Evolutionary conservation across 2,888 invertebrate genomes (phyloP).

Genomic region (Dryomyza anilis): DNA sequence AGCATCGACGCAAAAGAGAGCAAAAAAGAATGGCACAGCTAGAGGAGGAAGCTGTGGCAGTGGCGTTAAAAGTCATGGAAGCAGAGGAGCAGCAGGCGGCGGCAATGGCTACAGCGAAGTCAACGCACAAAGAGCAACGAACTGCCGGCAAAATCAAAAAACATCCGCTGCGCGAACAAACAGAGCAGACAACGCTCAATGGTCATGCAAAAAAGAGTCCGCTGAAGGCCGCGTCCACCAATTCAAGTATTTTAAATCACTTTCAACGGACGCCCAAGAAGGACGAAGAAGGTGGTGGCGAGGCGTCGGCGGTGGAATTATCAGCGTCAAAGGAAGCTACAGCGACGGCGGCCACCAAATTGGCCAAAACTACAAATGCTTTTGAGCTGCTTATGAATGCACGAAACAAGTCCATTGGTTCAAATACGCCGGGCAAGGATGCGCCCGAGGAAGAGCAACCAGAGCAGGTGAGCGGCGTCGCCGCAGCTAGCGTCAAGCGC

Average conservation of each 20-base stretch:
- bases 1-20: constrained; percentile 55
- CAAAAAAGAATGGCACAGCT: constrained; percentile 51
- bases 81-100: constrained; percentile 24
- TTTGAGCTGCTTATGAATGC: constrained; percentile 73
- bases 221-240: constrained; percentile 34
- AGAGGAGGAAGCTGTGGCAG: constrained; percentile 42
- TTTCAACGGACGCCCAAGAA: constrained; percentile 44
- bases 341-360: neutral
- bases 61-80: constrained; percentile 16
- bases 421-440: constrained; percentile 68
- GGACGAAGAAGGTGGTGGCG: constrained; percentile 5
- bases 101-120: constrained; percentile 29
- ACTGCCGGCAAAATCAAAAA: too few relatives aligned
- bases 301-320: neutral
- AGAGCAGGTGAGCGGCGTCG: constrained; percentile 40
- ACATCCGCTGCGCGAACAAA: constrained; percentile 45
- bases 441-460: constrained; percentile 27
- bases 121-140: constrained; percentile 24
- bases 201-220: constrained; percentile 39
- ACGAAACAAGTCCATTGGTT: constrained; percentile 68
- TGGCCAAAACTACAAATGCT: constrained; percentile 61
- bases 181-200: constrained; percentile 37
- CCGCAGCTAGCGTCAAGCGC: constrained; percentile 62
- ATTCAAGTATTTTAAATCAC: constrained; percentile 42
- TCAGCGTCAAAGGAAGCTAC: neutral